phyloP scores from a whole-genome alignment of 2,797 vertebrate genomes.

The Bufotes viridis region DNA sequence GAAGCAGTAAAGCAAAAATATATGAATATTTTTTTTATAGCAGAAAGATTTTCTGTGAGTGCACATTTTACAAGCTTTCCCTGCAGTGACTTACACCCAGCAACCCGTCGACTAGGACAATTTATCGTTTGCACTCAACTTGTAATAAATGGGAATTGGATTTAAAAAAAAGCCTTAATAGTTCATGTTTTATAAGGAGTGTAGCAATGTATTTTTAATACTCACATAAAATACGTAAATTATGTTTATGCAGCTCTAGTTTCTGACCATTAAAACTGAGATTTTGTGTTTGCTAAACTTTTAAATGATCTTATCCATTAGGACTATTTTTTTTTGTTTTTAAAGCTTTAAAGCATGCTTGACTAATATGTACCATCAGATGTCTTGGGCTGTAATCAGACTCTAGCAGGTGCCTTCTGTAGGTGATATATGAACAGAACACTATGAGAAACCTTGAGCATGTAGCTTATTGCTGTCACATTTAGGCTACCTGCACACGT shows the following conservation, averaged over 20 bases:
- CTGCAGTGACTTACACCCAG: constrained; percentile 55
- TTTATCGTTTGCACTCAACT: constrained; percentile 70
- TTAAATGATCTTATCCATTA: constrained; percentile 67
- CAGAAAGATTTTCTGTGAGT: constrained; percentile 55
- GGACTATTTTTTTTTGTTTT: constrained; percentile 49
- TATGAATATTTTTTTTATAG: constrained; percentile 44
- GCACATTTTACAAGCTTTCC: constrained; percentile 55
- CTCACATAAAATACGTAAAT: constrained; percentile 71
- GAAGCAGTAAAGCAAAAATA: constrained; percentile 46
- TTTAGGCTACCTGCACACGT: too few species aligned
- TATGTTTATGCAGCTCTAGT: constrained; percentile 65
- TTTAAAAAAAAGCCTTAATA: constrained; percentile 70
- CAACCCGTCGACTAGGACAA: constrained; percentile 64
- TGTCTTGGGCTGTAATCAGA: background rate
- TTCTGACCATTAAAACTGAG: constrained; percentile 64
- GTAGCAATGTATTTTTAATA: constrained; percentile 66
- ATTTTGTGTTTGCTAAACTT: constrained; percentile 65
- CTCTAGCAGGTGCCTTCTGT: background rate
- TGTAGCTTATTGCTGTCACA: background rate
- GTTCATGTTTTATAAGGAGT: constrained; percentile 72
- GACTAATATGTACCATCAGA: background rate
- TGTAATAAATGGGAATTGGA: constrained; percentile 67
- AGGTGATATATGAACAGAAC: background rate
- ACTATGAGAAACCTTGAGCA: background rate
- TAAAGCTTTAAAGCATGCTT: background rate